phyloP scores from a whole-genome alignment of 1,140 invertebrate species.

The Drosophila willistoni region DNA sequence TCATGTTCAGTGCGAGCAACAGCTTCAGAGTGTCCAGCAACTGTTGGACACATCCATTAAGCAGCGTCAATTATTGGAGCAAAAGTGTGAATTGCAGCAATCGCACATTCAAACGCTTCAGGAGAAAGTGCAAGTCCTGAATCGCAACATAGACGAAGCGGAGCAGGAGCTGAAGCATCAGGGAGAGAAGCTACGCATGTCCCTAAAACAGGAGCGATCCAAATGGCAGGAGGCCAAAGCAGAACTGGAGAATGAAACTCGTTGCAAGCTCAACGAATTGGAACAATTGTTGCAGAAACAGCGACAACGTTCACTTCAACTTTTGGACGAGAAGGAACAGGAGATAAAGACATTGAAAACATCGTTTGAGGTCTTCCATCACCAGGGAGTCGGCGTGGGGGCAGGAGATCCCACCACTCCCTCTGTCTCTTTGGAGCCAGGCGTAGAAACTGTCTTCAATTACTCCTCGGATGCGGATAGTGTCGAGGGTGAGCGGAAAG shows the following conservation, averaged over 20 bases:
- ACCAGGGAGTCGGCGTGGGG: slow-evolving; percentile 64
- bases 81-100: slow-evolving; percentile 83
- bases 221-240: slow-evolving; percentile 86
- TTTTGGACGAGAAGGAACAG: slow-evolving; percentile 92
- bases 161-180: slow-evolving; percentile 85
- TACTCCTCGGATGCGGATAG: slow-evolving; percentile 74
- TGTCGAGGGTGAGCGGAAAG: slow-evolving; percentile 53
- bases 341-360: slow-evolving; percentile 88
- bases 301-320: slow-evolving; percentile 89
- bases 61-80: slow-evolving; percentile 50
- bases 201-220: slow-evolving; percentile 84
- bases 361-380: slow-evolving; percentile 85
- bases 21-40: slow-evolving; percentile 83
- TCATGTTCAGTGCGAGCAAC: slow-evolving; percentile 83
- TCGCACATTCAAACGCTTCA: slow-evolving; percentile 86
- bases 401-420: slow-evolving; percentile 26
- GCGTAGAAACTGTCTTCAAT: slow-evolving; percentile 37
- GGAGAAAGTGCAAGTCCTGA: slow-evolving; percentile 87
- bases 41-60: slow-evolving; percentile 77
- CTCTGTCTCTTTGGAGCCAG: slow-evolving; percentile 23
- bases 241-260: slow-evolving; percentile 85
- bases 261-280: slow-evolving; percentile 85
- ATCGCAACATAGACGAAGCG: slow-evolving; percentile 86
- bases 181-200: slow-evolving; percentile 83
- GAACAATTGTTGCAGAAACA: slow-evolving; percentile 92